Conservation (phyloP, 2,113 vertebrate species). For the Excalfactoria chinensis region DNA sequence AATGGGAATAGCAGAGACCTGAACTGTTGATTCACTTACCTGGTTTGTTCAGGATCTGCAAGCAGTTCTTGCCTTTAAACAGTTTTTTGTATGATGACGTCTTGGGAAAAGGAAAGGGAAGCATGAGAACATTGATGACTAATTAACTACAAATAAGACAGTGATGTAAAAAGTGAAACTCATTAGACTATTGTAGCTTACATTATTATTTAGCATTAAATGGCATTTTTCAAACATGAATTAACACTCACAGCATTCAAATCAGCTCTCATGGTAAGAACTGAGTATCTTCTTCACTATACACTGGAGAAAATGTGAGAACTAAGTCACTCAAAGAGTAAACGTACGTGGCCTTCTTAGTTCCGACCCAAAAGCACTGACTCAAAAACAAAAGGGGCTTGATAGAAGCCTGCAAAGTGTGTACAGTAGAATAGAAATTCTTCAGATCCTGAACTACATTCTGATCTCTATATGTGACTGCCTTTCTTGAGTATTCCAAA, state of each 20-base stretch:
- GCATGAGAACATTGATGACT: constrained; percentile 65
- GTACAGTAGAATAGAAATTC: neutral
- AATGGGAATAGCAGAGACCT: constrained; percentile 47
- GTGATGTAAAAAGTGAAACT: constrained; percentile 6
- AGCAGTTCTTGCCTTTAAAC: constrained; percentile 33
- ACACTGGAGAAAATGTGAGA: neutral
- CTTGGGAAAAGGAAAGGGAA: constrained; percentile 80
- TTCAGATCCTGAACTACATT: neutral
- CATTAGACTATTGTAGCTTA: neutral
- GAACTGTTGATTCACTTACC: constrained; percentile 57
- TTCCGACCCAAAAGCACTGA: neutral
- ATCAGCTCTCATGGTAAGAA: neutral
- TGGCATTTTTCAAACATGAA: neutral
- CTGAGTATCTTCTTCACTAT: neutral
- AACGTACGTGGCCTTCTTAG: neutral
- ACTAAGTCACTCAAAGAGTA: neutral
- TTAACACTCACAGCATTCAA: neutral
- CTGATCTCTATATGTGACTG: neutral
- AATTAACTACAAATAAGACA: constrained; percentile 61
- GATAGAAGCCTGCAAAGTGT: neutral
- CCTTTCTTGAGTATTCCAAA: neutral
- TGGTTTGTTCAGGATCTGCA: constrained; percentile 5
- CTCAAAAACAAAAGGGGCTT: neutral
- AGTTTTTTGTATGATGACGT: constrained; percentile 40
- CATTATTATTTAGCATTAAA: neutral